phyloP scores from a whole-genome alignment of 2,113 vertebrate species.

The Salvelinus fontinalis region DNA sequence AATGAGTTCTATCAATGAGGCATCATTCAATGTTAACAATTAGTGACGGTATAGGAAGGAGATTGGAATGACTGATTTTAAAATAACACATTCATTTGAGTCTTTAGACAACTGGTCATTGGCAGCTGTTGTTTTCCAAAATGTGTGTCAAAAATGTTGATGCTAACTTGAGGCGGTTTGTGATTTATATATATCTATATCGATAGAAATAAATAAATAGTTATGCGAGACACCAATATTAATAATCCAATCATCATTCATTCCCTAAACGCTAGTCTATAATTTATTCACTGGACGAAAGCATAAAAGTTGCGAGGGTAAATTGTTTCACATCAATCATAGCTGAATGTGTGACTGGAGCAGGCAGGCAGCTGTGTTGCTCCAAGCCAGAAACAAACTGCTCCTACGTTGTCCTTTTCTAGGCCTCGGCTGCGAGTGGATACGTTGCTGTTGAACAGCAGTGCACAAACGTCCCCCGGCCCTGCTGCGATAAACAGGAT shows the following conservation, averaged over 20 bases:
- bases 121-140: not conserved
- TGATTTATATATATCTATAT: not conserved
- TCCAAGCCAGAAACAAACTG: slow-evolving; percentile 53
- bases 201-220: not conserved
- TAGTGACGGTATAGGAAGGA: not conserved
- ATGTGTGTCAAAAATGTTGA: not conserved
- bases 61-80: not conserved
- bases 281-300: slow-evolving; percentile 12
- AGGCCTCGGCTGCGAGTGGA: slow-evolving; percentile 41
- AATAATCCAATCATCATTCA: not conserved
- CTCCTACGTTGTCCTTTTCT: slow-evolving; percentile 53
- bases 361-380: slow-evolving; percentile 56
- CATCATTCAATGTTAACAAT: not conserved
- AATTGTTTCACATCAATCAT: slow-evolving; percentile 53
- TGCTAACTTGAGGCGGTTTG: not conserved
- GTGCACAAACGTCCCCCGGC: slow-evolving; percentile 68
- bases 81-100: not conserved
- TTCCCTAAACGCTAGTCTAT: slow-evolving; percentile 6
- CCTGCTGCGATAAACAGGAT: slow-evolving; percentile 68
- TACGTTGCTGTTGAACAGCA: slow-evolving; percentile 54
- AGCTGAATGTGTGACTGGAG: slow-evolving; percentile 43
- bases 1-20: not conserved
- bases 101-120: no score
- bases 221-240: slow-evolving; percentile 10
- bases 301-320: slow-evolving; percentile 18